phyloP scores from a whole-genome alignment of 2,113 vertebrate genomes.

The Myiopsitta monachus region DNA sequence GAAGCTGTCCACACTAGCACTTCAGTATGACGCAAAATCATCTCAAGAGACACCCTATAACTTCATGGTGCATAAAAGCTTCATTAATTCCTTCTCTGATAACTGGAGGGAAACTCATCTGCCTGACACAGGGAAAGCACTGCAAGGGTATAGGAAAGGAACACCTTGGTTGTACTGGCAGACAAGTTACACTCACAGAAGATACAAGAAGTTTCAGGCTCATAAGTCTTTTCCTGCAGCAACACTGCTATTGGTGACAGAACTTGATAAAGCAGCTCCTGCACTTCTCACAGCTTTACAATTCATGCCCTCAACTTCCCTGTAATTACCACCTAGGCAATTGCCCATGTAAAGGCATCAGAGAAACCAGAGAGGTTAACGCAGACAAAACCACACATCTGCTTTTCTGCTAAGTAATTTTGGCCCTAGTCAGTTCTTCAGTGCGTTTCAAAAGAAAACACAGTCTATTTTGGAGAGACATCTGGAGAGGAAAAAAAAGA shows the following conservation, averaged over 20 bases:
- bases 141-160: neutral
- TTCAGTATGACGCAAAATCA: neutral
- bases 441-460: neutral
- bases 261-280: neutral
- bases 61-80: neutral
- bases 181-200: neutral
- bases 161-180: neutral
- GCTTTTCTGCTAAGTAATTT: neutral
- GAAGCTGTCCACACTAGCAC: neutral
- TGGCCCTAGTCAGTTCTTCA: neutral
- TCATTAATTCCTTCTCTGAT: neutral
- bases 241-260: neutral
- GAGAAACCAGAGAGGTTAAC: accelerated
- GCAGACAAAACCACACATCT: neutral
- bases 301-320: neutral
- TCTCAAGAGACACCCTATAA: neutral
- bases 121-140: neutral
- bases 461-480: neutral
- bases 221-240: neutral
- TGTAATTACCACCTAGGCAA: neutral
- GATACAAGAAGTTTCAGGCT: neutral
- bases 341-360: neutral
- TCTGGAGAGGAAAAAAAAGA: neutral
- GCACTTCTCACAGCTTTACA: neutral
- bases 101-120: neutral